Evolutionary conservation across 2,113 vertebrate genomes (phyloP), one percentile per base, ranked within the genome.

Genomic region (Elaphurus davidianus): DNA sequence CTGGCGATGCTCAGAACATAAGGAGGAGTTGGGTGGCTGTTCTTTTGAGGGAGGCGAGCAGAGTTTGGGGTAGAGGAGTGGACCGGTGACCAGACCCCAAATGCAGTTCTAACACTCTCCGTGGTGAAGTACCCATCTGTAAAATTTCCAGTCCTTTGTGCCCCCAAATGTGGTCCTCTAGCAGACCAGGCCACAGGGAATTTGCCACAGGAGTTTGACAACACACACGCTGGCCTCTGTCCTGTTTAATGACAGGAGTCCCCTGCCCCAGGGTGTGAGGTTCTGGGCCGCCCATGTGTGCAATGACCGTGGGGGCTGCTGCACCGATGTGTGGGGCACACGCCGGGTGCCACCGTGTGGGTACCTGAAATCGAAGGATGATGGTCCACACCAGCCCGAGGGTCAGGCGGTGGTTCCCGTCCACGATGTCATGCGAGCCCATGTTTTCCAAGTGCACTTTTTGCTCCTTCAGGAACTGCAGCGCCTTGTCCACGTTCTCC

Each of bases 321-420:
- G 81, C 7, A 19, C 45, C 0, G 1, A 13, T 17, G 52, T 1
- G 19, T 2, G 5, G 47, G 21, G 85, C 28, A 27, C 52, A 16
- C 14, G 4, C 97, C 3, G 23, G 6, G 19, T 2, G 36, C 12
- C 11, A 2, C 45, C 8, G 25, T 1, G 33, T 2, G 0, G 50
- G 57, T 99, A 99, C 99, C 99, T 99, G 99, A 98, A 99, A 99
- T 40, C 99, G 99, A 57, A 99, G 99, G 97, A 99, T 99, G 98
- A 99, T 99, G 97, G 99, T 99, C 99, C 99, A 99, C 98, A 99
- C 99, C 96, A 99, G 99, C 95, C 99, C 99, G 1, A 99, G 99
- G 2, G 99, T 99, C 92, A 99, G 99, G 6, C 99, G 99, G 98
- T 99, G 99, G 98, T 99, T 99, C 33, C 99, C 99, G 1, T 99